Evolutionary conservation across 2,888 invertebrate genomes (phyloP), one percentile per base, ranked within the genome.

Genomic region (Drosophila buzzatii): DNA sequence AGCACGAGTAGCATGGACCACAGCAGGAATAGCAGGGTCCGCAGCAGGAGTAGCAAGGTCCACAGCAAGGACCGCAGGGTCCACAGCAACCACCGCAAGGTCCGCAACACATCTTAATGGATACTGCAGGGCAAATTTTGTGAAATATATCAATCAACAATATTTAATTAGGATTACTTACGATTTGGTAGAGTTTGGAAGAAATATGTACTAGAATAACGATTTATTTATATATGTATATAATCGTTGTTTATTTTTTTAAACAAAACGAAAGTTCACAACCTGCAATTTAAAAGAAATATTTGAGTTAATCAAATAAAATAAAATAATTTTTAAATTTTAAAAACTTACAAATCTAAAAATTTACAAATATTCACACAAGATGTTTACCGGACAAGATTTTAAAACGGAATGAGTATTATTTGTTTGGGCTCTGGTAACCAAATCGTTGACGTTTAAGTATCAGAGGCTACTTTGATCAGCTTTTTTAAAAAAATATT

Each of bases 301-400:
- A 0, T 20, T 20, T 5, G 16, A 9, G 9, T 18, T n/a, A n/a
- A 33, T 39, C 8, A 7, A 35, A 8, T n/a, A 33, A 33, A 37
- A 12, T 2, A 5, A 3, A 27, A 20, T 27, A 12, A 20, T 37
- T 0, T 35, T 33, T 51, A n/a, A 0, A 39, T 44, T n/a, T 1
- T 33, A 4, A 4, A 39, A 18, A 41, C 68, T 73, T 6, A 73
- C 74, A 55, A 62, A 41, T 18, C 44, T 47, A 37, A 16, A 49
- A 33, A 12, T 23, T n/a, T 35, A 73, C 44, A 39, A 31, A 31
- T 18, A 57, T 55, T 44, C 14, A 63, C 4, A 73, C 44, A 70
- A 41, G 18, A 18, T 20, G 45, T 62, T 70, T 10, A 64, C 37
- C 9, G 42, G 18, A 59, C 62, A 39, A 55, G 37, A 3, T 33